Evolutionary conservation across 2,888 invertebrate species (phyloP), one percentile per base, ranked within the genome.

Genomic region (Adelognathus sp.): DNA sequence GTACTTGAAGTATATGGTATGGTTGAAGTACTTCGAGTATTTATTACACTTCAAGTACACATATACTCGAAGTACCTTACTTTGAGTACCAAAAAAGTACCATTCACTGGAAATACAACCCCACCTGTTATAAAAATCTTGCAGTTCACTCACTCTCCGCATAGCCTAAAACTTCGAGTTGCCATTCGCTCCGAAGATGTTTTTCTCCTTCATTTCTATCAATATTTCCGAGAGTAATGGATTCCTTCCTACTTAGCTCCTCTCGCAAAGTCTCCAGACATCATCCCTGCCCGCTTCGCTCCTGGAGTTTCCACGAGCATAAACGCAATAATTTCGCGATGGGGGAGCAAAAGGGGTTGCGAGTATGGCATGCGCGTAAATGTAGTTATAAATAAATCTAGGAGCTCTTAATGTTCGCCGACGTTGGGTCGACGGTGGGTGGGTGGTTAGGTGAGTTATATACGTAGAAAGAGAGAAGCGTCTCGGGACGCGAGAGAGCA

Each of bases 301-400:
- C 69, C 39, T 73, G 63, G 54, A 56, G 79, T 67, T 80, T 74
- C 76, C 81, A 81, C 79, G 80, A 85, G 86, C 85, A 84, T 87
- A 87, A 89, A 88, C 88, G 89, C 88, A 90, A 89, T 90, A 90
- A 90, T 90, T 87, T 83, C 81, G 84, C 84, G 86, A 87, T n/a
- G n/a, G n/a, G 86, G 85, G 86, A 78, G 82, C n/a, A 81, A 84
- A 85, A 83, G 86, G 86, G 86, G 84, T 84, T 84, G 82, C 75
- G 79, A 83, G 85, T 83, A 83, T 86, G 89, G 90, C 85, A 89
- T 90, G 88, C 90, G 89, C 90, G 90, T 91, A 91, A 91, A 91
- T 91, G 90, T 91, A 91, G 91, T 91, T 91, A 91, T 91, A 91
- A 91, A 91, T 91, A 91, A 91, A 91, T 91, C 91, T 90, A 90